Evolutionary conservation across 2,797 vertebrate species (phyloP).

Genomic region (Lacerta bilineata): DNA sequence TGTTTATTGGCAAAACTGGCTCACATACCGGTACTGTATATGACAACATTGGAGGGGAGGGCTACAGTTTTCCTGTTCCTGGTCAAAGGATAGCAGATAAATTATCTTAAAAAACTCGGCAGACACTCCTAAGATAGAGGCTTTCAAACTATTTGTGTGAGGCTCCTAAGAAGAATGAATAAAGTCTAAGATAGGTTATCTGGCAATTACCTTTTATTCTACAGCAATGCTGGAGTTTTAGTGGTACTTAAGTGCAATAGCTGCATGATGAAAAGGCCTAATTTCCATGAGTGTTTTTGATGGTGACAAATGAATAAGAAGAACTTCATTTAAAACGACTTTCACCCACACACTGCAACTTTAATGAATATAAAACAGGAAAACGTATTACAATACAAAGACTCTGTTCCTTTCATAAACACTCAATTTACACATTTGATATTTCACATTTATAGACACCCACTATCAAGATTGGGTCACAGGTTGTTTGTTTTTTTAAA

Average conservation of each 20-base stretch:
- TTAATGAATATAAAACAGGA: constrained; percentile 53
- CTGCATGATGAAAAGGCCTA: constrained; percentile 45
- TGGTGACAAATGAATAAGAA: constrained; percentile 50
- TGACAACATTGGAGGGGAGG: background rate
- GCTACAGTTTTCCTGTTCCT: too few relatives aligned
- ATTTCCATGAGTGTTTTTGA: constrained; percentile 52
- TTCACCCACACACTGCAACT: constrained; percentile 26
- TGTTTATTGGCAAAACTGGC: too few relatives aligned
- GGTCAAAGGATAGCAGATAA: background rate
- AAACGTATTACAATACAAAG: constrained; percentile 41
- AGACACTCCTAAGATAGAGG: background rate
- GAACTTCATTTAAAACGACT: constrained; percentile 54
- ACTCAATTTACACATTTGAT: constrained; percentile 48
- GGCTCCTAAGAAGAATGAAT: constrained; percentile 15
- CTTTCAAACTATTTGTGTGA: background rate
- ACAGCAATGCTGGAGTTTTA: constrained; percentile 38
- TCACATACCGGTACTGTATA: too few relatives aligned
- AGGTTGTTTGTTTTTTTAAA: background rate
- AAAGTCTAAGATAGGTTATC: constrained; percentile 46
- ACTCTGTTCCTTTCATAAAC: constrained; percentile 34
- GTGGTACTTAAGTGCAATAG: constrained; percentile 50
- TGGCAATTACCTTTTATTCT: constrained; percentile 53
- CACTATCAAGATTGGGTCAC: constrained; percentile 36
- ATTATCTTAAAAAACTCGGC: background rate
- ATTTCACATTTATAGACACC: constrained; percentile 24